These are phyloP conservation scores for Sclerurus mexicanus DNA, from an alignment of 2,113 vertebrate genomes.

Conservation along the genomic window DNA sequence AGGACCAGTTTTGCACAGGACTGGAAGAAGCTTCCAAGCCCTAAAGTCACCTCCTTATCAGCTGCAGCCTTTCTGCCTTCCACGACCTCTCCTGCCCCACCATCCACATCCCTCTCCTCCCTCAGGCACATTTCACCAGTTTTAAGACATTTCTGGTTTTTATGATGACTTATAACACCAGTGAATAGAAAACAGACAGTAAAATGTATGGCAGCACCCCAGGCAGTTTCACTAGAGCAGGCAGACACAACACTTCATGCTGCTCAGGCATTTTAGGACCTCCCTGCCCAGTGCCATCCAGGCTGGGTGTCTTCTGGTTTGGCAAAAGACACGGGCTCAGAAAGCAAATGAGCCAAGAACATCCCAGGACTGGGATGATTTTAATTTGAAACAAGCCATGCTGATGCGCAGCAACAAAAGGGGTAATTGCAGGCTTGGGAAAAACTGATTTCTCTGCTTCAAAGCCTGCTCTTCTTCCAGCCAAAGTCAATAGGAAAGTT, in stretches of 20 bases:
- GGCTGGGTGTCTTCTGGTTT: background rate
- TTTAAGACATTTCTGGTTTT: background rate
- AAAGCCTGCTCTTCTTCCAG: background rate
- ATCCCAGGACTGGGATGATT: background rate
- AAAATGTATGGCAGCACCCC: background rate
- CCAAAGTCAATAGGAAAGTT: background rate
- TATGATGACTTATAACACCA: accelerated
- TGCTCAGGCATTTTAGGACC: background rate
- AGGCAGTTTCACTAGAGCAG: background rate
- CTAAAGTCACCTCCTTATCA: background rate
- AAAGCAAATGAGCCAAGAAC: background rate
- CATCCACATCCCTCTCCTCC: background rate
- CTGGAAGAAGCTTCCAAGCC: background rate
- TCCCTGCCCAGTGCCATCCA: background rate
- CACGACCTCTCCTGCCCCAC: background rate
- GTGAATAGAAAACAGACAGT: background rate
- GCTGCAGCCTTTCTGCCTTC: background rate
- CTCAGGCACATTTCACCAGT: background rate
- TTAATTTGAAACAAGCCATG: background rate
- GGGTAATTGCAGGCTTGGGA: background rate
- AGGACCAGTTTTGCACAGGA: background rate
- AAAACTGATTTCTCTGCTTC: background rate
- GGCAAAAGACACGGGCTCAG: background rate
- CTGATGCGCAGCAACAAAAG: background rate
- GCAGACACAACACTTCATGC: background rate